Percentiles rank a stretch among this genome's conserved stretches.
These are phyloP conservation scores for Netelia melanura DNA, from an alignment of 2,888 invertebrate species.

Conservation along the genomic window DNA sequence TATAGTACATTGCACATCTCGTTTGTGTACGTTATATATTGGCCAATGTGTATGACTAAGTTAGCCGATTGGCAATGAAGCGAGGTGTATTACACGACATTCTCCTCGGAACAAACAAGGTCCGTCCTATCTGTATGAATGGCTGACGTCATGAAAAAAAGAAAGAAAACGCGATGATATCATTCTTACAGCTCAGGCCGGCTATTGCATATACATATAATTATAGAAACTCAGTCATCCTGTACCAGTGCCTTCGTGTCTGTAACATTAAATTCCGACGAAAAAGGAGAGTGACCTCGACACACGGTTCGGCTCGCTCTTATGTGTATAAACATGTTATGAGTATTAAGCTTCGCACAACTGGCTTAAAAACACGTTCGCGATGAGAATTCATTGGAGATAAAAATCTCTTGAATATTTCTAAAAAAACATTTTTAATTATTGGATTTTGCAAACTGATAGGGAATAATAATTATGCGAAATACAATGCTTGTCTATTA, in stretches of 20 bases:
- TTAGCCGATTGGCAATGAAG: constrained; percentile 50
- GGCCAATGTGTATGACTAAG: constrained; percentile 26
- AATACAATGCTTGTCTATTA: too few species aligned
- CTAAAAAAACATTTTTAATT: too few species aligned
- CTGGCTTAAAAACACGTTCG: too few species aligned
- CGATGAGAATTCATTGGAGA: too few species aligned
- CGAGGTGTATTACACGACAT: constrained; percentile 34
- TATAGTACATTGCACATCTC: not conserved
- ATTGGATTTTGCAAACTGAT: too few species aligned
- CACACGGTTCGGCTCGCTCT: constrained; percentile 4
- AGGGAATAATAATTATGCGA: too few species aligned
- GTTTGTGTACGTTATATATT: constrained; percentile 13
- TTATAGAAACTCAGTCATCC: constrained; percentile 78
- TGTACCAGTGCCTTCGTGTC: constrained; percentile 71
- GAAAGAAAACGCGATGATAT: constrained; percentile 72
- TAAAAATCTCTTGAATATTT: too few species aligned
- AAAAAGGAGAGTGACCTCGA: constrained; percentile 47
- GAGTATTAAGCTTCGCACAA: not conserved
- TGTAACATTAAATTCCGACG: constrained; percentile 24
- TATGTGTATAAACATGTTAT: not conserved
- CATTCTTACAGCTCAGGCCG: constrained; percentile 65
- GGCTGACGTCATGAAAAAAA: constrained; percentile 68
- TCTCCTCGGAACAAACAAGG: constrained; percentile 25
- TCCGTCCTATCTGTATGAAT: constrained; percentile 45
- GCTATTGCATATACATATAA: constrained; percentile 68